These are phyloP conservation scores for Phenganax marumi DNA, from an alignment of 92 coral and sea anemone genomes.

Conservation along the genomic window DNA sequence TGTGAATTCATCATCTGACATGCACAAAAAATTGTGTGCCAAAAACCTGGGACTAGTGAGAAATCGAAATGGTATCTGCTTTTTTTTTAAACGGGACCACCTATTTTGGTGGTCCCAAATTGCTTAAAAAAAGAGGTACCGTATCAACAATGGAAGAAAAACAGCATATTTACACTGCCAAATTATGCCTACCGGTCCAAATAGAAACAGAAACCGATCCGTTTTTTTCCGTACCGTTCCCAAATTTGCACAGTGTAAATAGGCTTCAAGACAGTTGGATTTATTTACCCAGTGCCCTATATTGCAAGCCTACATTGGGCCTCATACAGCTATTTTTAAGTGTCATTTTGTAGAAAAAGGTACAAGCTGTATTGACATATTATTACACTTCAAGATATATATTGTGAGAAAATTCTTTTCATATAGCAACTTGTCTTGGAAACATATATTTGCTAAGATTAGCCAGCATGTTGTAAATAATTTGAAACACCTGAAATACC, in stretches of 20 bases:
- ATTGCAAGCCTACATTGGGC: too few species aligned
- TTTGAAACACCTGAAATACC: too few species aligned
- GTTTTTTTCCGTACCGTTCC: slow-evolving; percentile 20
- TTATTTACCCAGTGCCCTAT: too few species aligned
- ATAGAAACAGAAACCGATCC: neutral
- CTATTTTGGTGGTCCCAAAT: neutral
- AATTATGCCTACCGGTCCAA: slow-evolving; percentile 2
- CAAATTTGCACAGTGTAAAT: neutral
- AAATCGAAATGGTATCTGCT: neutral
- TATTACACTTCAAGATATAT: too few species aligned
- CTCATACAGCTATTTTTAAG: too few species aligned
- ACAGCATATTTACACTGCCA: slow-evolving; percentile 12
- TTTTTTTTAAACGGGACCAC: neutral
- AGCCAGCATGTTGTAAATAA: too few species aligned
- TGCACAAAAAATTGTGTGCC: neutral
- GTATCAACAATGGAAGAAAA: slow-evolving; percentile 11
- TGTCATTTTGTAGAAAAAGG: too few species aligned
- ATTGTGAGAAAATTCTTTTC: too few species aligned
- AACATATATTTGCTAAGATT: too few species aligned
- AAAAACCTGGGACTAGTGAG: neutral
- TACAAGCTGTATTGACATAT: too few species aligned
- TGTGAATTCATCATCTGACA: neutral
- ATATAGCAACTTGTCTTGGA: too few species aligned
- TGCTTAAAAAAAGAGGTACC: neutral
- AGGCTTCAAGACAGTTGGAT: too few species aligned